Evolutionary conservation across 2,113 vertebrate species (phyloP).

Genomic region (Dromaius novaehollandiae): DNA sequence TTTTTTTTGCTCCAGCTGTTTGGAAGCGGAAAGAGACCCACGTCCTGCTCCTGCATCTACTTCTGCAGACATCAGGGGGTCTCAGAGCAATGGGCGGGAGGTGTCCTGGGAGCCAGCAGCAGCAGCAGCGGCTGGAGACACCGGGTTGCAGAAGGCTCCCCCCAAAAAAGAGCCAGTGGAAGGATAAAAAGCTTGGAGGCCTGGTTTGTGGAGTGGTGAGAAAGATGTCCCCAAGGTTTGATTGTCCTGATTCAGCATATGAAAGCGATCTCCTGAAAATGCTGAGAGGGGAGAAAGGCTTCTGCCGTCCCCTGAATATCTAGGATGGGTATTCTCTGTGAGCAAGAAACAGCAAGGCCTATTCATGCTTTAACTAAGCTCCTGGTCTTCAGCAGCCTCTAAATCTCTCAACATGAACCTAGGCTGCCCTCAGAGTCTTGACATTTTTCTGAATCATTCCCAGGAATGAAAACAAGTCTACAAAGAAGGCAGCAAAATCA

Average conservation of each 20-base stretch:
- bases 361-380: rapidly evolving
- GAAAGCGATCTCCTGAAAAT: no score
- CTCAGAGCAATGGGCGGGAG: not conserved
- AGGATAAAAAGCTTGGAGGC: not conserved
- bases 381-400: not conserved
- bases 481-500: not conserved
- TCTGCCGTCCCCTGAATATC: not conserved
- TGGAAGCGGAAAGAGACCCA: not conserved
- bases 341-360: rapidly evolving
- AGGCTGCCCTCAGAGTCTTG: not conserved
- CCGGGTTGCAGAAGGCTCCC: not conserved
- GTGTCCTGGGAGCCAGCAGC: not conserved
- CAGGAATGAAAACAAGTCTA: rapidly evolving
- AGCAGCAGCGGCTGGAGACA: not conserved
- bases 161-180: not conserved
- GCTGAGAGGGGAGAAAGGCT: not conserved
- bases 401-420: not conserved
- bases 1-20: not conserved
- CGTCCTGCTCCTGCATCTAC: not conserved
- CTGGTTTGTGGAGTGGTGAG: not conserved
- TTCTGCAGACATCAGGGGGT: not conserved
- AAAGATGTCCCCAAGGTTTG: not conserved
- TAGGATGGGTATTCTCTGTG: not conserved
- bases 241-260: not conserved
- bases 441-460: not conserved